Conservation (phyloP, 1,140 invertebrate genomes). For the Cryptotermes secundus region DNA sequence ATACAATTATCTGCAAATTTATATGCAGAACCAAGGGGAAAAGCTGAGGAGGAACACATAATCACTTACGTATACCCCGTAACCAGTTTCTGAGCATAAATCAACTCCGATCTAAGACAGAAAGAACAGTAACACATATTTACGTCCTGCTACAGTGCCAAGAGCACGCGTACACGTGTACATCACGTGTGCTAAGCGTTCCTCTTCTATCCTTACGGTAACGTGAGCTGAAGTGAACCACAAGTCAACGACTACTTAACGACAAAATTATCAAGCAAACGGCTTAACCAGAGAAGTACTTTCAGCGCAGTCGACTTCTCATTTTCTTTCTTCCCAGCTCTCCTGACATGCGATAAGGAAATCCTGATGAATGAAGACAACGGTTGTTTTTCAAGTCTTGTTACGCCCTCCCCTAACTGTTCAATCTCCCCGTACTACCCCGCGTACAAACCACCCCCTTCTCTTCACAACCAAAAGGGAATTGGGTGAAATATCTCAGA, state of each 20-base stretch:
- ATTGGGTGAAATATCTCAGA: conserved; percentile 35
- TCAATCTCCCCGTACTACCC: background rate
- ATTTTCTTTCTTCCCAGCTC: conserved; percentile 30
- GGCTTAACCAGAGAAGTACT: background rate
- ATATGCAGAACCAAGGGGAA: too few relatives aligned
- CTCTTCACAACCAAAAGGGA: conserved; percentile 3
- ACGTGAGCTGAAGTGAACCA: background rate
- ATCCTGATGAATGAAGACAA: conserved; percentile 46
- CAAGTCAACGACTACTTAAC: conserved; percentile 37
- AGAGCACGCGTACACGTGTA: background rate
- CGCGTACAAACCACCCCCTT: background rate
- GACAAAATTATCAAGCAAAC: conserved; percentile 43
- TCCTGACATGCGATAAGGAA: conserved; percentile 40
- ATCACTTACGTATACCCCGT: too few relatives aligned
- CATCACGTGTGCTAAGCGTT: background rate
- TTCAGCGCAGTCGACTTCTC: conserved; percentile 34
- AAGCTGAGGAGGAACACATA: too few relatives aligned
- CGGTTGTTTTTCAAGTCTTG: conserved; percentile 40
- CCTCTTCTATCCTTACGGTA: background rate
- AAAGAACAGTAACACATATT: background rate
- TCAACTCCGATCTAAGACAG: too few relatives aligned
- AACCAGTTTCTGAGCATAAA: too few relatives aligned
- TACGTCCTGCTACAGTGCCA: background rate
- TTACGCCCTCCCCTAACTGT: background rate
- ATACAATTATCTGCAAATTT: too few relatives aligned